Evolutionary conservation across 2,113 vertebrate genomes (phyloP), one percentile per base, ranked within the genome.

Genomic region (Sinocyclocheilus anshuiensis): DNA sequence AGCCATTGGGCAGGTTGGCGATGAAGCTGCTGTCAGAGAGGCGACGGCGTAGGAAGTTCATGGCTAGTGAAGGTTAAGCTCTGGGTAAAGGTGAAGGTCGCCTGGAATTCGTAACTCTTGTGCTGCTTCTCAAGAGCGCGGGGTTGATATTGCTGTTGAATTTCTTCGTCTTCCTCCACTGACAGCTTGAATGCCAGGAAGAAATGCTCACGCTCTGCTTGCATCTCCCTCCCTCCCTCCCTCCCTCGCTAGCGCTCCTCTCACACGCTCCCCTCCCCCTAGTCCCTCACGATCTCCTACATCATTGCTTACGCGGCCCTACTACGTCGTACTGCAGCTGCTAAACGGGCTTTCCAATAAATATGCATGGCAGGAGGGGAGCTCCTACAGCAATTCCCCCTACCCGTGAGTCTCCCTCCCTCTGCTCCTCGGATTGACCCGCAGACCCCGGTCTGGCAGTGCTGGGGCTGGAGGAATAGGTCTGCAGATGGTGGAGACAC

Each of bases 11-110:
- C 87, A 99, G 96, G 93, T 98, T 98, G 93, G 97, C 97, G 91
- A 98, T 97, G 94, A 99, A 98, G 95, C 95, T 97, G 96, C 97
- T 99, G 96, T 99, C 97, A 10, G 97, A 99, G 84, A 99, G 96
- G 86, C 97, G 96, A 86, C 97, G 97, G 71, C 97, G 95, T 86
- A 99, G 96, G 96, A 97, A 99, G 96, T 99, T 98, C 97, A 99
- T 98, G 92, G 88, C 12, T 89, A 89, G 79, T 86, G 89, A 84
- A 83, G 79, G 90, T 79, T 88, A 61, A 77, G 53, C 55, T 65
- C 7, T 36, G 53, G 72, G 4, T 10, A 22, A 3, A 59, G 20
- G 57, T 16, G 36, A 11, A 0, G 8, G 33, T 20, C 0, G 36
- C 29, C 82, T 81, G 83, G 84, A 18, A 57, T 67, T 65, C 11